phyloP scores from a whole-genome alignment of 2,113 vertebrate species.

The Peromyscus californicus region DNA sequence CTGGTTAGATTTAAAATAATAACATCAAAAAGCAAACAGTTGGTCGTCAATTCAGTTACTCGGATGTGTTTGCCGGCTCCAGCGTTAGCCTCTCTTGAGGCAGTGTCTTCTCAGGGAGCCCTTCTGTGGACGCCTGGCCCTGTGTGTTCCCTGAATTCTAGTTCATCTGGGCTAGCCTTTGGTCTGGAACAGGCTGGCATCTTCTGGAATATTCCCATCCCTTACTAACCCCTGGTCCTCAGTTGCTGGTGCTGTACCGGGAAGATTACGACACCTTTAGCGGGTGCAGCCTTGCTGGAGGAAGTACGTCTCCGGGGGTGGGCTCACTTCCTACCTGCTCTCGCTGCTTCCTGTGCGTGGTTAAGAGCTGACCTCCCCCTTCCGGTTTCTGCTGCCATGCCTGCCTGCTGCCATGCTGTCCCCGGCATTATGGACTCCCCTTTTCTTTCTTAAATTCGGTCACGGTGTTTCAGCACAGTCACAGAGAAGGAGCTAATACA shows the following conservation, averaged over 20 bases:
- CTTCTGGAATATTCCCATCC: neutral
- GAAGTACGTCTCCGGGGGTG: neutral
- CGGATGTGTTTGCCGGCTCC: neutral
- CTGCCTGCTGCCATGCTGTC: neutral
- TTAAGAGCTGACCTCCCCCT: neutral
- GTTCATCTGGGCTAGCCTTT: neutral
- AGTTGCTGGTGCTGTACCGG: neutral
- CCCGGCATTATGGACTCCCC: neutral
- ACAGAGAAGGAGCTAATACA: neutral
- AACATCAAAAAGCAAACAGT: neutral
- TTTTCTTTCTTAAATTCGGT: neutral
- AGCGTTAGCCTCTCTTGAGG: neutral
- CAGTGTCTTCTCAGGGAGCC: neutral
- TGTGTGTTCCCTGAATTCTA: neutral
- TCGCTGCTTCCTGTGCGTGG: neutral
- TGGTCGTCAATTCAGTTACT: neutral
- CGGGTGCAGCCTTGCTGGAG: neutral
- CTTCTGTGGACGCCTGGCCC: neutral
- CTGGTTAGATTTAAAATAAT: neutral
- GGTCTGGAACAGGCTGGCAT: neutral
- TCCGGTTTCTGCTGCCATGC: neutral
- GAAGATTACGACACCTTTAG: neutral
- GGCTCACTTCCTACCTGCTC: neutral
- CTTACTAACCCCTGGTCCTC: neutral
- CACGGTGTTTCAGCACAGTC: neutral